Conservation (phyloP, 2,888 invertebrate genomes). For the Galerucella pusilla region DNA sequence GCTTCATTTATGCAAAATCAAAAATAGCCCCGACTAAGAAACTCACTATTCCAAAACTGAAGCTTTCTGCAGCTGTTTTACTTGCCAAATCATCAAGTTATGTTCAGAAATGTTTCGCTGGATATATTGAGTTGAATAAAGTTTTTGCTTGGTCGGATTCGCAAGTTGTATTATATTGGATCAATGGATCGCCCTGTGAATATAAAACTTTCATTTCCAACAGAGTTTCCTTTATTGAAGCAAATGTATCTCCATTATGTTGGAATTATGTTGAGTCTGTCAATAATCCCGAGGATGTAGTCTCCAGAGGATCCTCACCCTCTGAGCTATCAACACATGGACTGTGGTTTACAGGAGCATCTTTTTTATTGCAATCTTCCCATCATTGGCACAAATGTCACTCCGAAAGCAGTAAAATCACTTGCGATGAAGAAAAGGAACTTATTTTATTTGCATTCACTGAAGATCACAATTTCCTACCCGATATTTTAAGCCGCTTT, state of each 20-base stretch:
- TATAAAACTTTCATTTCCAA: conserved; percentile 33
- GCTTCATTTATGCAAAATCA: background rate
- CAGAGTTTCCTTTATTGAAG: conserved; percentile 23
- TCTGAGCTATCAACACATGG: background rate
- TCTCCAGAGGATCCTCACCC: conserved; percentile 8
- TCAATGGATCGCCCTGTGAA: conserved; percentile 10
- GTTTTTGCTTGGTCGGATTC: conserved; percentile 26
- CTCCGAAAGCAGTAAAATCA: background rate
- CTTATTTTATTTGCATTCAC: background rate
- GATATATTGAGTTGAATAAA: background rate
- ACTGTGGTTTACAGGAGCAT: conserved; percentile 1
- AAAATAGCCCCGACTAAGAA: conserved; percentile 19
- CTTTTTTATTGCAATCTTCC: background rate
- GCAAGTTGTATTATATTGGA: conserved; percentile 21
- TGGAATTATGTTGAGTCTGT: conserved; percentile 33
- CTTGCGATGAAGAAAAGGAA: background rate
- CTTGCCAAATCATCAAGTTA: background rate
- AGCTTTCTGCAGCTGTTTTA: conserved; percentile 23
- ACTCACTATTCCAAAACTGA: conserved; percentile 7
- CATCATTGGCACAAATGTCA: background rate
- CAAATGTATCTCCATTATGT: background rate
- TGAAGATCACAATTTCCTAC: background rate
- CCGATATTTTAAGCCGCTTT: no score
- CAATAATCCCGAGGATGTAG: conserved; percentile 34
- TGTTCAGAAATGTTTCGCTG: no score